These are phyloP conservation scores for Drosophila yooni DNA, from an alignment of 2,888 invertebrate species.

Conservation along the genomic window DNA sequence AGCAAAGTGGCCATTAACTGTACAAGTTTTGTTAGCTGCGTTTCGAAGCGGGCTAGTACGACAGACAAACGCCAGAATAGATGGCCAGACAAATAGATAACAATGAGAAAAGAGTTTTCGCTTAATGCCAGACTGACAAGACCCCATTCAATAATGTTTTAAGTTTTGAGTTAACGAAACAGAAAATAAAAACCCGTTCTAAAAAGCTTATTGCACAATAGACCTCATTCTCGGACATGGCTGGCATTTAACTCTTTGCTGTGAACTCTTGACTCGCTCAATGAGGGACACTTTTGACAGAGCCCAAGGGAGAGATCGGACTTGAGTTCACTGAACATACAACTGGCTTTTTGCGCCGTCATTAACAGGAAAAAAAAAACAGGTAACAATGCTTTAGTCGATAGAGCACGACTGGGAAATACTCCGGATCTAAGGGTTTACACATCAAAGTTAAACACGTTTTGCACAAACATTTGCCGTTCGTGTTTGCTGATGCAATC, in stretches of 20 bases:
- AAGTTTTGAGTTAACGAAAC: constrained; percentile 25
- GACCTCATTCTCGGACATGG: constrained; percentile 66
- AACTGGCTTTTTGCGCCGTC: constrained; percentile 43
- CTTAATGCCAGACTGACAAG: constrained; percentile 33
- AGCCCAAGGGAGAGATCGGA: constrained; percentile 48
- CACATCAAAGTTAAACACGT: background rate
- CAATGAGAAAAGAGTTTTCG: constrained; percentile 36
- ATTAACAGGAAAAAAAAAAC: constrained; percentile 32
- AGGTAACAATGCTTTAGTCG: constrained; percentile 30
- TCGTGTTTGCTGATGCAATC: background rate
- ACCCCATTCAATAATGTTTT: constrained; percentile 28
- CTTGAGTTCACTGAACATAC: constrained; percentile 67
- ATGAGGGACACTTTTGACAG: constrained; percentile 69
- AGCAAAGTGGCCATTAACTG: constrained; percentile 73
- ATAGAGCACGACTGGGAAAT: background rate
- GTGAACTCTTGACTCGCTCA: constrained; percentile 55
- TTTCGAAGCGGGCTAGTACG: constrained; percentile 50
- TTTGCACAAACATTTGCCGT: background rate
- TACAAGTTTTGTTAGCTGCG: constrained; percentile 64
- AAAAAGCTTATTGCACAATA: constrained; percentile 66
- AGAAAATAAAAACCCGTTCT: constrained; percentile 59
- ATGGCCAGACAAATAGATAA: constrained; percentile 31
- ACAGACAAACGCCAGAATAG: constrained; percentile 3
- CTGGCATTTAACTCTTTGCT: constrained; percentile 63
- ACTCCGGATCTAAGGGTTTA: background rate